Evolutionary conservation across 2,888 invertebrate genomes (phyloP).

Genomic region (Drosophila robusta): DNA sequence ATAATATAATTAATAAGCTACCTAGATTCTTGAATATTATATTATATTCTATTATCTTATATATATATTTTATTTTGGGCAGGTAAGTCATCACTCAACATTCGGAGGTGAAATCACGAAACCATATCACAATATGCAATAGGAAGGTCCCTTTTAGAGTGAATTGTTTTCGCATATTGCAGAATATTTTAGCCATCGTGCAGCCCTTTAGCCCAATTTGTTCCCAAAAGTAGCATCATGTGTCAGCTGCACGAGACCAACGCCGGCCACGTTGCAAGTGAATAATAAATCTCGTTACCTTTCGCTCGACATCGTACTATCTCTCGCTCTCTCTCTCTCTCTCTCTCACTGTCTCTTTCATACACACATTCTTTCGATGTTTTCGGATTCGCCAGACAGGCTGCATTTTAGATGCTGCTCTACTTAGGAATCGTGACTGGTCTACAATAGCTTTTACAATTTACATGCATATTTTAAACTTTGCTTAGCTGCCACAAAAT

Average conservation of each 20-base stretch:
- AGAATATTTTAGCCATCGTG: constrained; percentile 19
- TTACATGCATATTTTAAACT: constrained; percentile 67
- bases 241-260: constrained; percentile 24
- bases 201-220: constrained; percentile 2
- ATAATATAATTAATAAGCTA: too few species aligned
- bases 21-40: too few species aligned
- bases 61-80: too few species aligned
- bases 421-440: constrained; percentile 68
- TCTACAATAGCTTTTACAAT: constrained; percentile 58
- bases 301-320: neutral
- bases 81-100: too few species aligned
- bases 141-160: neutral
- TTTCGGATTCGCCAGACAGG: constrained; percentile 12
- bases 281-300: constrained; percentile 66
- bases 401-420: constrained; percentile 60
- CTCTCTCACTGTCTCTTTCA: too few species aligned
- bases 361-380: neutral
- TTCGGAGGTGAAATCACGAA: neutral
- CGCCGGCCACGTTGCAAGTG: constrained; percentile 27
- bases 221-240: constrained; percentile 47
- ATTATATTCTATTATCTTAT: too few species aligned
- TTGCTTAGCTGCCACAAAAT: constrained; percentile 54
- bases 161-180: constrained; percentile 20
- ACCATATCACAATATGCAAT: neutral
- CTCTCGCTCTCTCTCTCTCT: constrained; percentile 5